Conservation (phyloP, 2,888 invertebrate species). For the Amaurobius ferox region DNA sequence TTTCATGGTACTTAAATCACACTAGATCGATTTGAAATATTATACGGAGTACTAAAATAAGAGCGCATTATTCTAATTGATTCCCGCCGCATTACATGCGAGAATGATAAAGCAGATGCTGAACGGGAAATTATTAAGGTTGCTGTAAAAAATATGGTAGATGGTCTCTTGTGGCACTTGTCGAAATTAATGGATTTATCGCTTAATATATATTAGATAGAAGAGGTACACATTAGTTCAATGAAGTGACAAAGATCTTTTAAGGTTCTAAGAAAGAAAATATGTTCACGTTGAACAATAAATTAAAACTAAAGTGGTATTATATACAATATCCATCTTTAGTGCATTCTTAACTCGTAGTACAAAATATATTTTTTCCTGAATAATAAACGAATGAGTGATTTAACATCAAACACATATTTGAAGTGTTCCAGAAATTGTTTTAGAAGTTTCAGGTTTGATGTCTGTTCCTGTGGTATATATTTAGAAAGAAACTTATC, state of each 20-base stretch:
- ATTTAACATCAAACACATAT: no score
- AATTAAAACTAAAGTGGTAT: no score
- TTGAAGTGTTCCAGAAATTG: no score
- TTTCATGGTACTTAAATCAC: conserved; percentile 12
- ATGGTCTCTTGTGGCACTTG: not conserved
- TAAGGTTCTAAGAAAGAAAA: not conserved
- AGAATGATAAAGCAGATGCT: conserved; percentile 16
- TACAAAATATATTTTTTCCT: no score
- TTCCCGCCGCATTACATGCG: conserved; percentile 17
- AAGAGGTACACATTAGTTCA: not conserved
- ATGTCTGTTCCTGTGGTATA: no score
- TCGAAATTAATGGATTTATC: conserved; percentile 30
- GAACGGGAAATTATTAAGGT: not conserved
- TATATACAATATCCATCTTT: no score
- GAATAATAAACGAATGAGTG: no score
- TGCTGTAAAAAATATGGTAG: conserved; percentile 4
- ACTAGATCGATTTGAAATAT: conserved; percentile 41
- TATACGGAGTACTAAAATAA: conserved; percentile 9
- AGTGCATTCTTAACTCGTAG: no score
- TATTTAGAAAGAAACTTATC: no score
- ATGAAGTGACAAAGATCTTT: conserved; percentile 2
- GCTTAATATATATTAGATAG: not conserved
- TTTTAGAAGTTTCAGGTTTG: no score
- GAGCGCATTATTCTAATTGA: conserved; percentile 43
- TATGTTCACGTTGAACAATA: no score